Base-by-base conservation (phyloP, 2,888 invertebrate species). In the Perizoma affinitatum region DNA sequence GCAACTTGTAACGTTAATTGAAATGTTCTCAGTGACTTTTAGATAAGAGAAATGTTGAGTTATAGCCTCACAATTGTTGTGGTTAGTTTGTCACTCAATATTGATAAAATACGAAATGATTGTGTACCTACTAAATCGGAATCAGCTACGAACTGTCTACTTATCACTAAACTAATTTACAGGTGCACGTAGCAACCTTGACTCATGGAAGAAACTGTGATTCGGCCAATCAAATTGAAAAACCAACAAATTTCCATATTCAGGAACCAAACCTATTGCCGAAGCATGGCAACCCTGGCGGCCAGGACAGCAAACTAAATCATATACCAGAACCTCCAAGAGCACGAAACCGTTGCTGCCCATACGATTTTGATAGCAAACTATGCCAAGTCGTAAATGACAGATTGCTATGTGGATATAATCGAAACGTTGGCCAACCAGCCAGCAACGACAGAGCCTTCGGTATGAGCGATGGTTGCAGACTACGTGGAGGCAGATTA, bases 361-460 rank as follows among this genome's bases (percentile, higher is more conserved):
- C 88, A 0, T 90, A 90, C 53, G 75, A 86, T 36, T 89, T 87
- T 57, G 80, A 89, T 46, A 72, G 82, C 45, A 76, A 55, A 7
- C 45, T 78, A 10, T 90, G 90, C 56, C 78, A 72, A 74, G 54
- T 67, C n/a, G 70, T 88, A 4, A 83, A 84, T 33, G 83, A 88
- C 44, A 80, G 87, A 69, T 11, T 84, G 1, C 70, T 88, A 9
- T 90, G 90, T 65, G 90, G 89, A 5, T 90, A 74, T 53, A 80
- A 90, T 57, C 80, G 54, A 51, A 89, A 90, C 65, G 43, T 76
- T 33, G 87, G 84, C 0, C 63, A 38, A 0, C 76, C 78, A 5
- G 46, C 62, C 4, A 72, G 68, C 47, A 67, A 74, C 4, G 65
- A 78, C 33, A 59, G 42, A 0, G 55, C 66, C 0, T 35, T 69